phyloP scores from a whole-genome alignment of 2,888 invertebrate genomes.

The Himalopsyche tibetana region DNA sequence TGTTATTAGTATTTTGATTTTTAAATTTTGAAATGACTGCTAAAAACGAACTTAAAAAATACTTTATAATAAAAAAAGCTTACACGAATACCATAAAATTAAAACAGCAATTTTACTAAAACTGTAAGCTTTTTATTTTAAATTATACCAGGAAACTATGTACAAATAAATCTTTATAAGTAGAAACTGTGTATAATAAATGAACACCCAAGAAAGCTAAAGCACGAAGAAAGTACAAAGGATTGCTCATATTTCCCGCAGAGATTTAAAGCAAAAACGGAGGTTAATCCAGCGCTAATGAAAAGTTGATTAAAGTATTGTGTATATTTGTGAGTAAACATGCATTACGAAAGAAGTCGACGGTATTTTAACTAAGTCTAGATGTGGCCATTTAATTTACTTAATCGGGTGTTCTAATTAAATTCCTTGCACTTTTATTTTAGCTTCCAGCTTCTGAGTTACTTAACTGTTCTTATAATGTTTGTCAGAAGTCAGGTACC shows the following conservation, averaged over 20 bases:
- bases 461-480: neutral
- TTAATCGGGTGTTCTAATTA: constrained; percentile 34
- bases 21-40: too few relatives aligned
- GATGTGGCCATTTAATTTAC: constrained; percentile 29
- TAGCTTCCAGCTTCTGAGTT: constrained; percentile 2
- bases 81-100: too few relatives aligned
- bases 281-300: constrained; percentile 3
- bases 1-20: too few relatives aligned
- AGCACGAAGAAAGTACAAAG: neutral
- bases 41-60: too few relatives aligned
- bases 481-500: neutral
- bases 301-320: constrained; percentile 34
- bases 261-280: constrained; percentile 8
- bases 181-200: neutral
- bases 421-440: constrained; percentile 15
- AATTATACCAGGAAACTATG: neutral
- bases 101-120: too few relatives aligned
- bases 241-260: neutral
- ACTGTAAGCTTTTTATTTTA: too few relatives aligned
- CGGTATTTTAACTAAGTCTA: constrained; percentile 1
- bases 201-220: neutral
- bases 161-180: neutral
- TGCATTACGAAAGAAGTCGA: neutral
- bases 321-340: constrained; percentile 7
- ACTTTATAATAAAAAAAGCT: too few relatives aligned